A percentile compares a stretch with the other conserved stretches of the same genome.
Conservation (phyloP, 2,888 invertebrate species). For the Calameuta filiformis region DNA sequence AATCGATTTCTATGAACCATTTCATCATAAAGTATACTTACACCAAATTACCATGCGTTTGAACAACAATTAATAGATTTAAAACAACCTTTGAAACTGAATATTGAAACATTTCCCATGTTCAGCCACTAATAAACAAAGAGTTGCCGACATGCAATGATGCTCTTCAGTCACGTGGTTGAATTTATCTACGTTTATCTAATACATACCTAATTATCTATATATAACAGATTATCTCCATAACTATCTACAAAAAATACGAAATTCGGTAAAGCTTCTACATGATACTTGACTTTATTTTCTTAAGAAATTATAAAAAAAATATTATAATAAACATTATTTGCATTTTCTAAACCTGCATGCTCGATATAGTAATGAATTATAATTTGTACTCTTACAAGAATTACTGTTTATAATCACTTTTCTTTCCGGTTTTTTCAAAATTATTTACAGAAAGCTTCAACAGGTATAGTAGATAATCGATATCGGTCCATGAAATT, state of each 20-base stretch:
- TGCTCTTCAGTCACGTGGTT: neutral
- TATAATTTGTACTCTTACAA: neutral
- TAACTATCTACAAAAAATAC: neutral
- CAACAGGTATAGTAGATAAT: constrained; percentile 31
- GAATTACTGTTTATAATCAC: neutral
- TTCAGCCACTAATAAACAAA: neutral
- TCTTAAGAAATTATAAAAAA: neutral
- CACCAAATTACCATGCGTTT: neutral
- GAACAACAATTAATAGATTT: neutral
- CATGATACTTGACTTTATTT: neutral
- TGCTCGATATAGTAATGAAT: neutral
- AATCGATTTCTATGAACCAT: neutral
- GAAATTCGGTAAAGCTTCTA: neutral
- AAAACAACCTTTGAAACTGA: neutral
- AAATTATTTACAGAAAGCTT: constrained; percentile 29
- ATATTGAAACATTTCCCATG: neutral
- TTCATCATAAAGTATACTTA: neutral
- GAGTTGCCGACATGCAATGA: neutral
- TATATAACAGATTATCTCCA: neutral
- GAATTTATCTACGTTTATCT: neutral
- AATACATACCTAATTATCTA: neutral
- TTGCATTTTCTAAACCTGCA: neutral
- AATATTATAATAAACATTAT: neutral
- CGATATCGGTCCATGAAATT: constrained; percentile 43
- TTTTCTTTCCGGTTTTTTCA: neutral